Base-by-base conservation (phyloP, 2,113 vertebrate species). In the Eclectus roratus region DNA sequence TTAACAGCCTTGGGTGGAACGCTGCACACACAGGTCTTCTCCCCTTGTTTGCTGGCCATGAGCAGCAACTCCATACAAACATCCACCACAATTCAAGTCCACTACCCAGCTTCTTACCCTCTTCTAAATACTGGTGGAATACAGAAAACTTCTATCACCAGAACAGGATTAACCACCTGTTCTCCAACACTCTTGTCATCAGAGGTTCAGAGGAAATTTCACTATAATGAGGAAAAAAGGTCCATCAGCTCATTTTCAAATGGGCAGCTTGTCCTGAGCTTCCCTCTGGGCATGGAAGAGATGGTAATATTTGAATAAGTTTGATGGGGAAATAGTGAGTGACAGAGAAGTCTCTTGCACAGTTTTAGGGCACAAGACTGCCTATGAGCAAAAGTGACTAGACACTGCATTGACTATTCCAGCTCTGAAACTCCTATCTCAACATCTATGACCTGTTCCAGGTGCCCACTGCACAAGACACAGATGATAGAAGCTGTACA, bases 401-500 rank as follows among this genome's bases (percentile, higher is more conserved):
- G 69, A 33, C 6, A 19, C 44, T 52, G 25, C 7, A 11, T 2
- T 15, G 17, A 28, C 80, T 65, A 5, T 64, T 89, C n/a, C 44
- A 15, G 60, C 64, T 11, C 39, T 39, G 55, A 72, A 80, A 46
- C 6, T 46, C 37, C 3, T 27, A 60, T 29, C 44, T 71, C 31
- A 7, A 31, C 25, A 7, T 50, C 82, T 9, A 15, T n/a, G 50
- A 70, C 49, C 25, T 21, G 6, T 9, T 66, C 50, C 52, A 56
- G 21, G 28, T 13, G 17, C 37, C 23, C 3, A 3, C 46, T 14
- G 19, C 12, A 5, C 1, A 37, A 43, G 35, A 28, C 28, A 44
- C 5, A 7, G 37, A 5, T 13, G 2, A 58, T 1, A 23, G 12
- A 69, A 50, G 31, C 3, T 21, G 23, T 17, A 19, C 20, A 2